Evolutionary conservation across 2,113 vertebrate species (phyloP).

Genomic region (Malurus alboscapulatus): DNA sequence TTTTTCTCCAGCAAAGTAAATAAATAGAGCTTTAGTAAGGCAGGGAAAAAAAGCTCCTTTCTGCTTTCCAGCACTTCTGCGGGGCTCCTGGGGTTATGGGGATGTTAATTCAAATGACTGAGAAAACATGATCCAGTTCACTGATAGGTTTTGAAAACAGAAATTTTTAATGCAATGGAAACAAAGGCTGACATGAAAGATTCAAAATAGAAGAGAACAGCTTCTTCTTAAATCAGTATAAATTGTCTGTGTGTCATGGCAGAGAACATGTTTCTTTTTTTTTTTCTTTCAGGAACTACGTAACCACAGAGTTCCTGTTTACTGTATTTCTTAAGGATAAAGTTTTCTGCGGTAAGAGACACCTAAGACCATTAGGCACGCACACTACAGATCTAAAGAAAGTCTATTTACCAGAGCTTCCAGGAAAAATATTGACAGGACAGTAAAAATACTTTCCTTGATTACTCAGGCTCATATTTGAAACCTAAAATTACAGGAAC

Average conservation of each 20-base stretch:
- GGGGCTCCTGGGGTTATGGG: neutral
- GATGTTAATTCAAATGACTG: constrained; percentile 16
- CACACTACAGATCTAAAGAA: constrained; percentile 74
- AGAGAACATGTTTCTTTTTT: constrained; percentile 14
- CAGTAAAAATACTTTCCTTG: constrained; percentile 85
- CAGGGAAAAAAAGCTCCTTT: neutral
- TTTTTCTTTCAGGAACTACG: constrained; percentile 63
- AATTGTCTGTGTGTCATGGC: constrained; percentile 61
- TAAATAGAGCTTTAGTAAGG: constrained; percentile 15
- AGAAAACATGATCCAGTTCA: constrained; percentile 37
- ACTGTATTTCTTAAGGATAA: constrained; percentile 76
- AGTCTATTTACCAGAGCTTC: constrained; percentile 74
- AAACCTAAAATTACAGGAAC: constrained; percentile 81
- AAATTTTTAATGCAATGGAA: constrained; percentile 19
- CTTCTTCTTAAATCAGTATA: constrained; percentile 55
- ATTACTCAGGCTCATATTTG: constrained; percentile 78
- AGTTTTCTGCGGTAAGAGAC: constrained; percentile 77
- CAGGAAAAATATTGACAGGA: constrained; percentile 86
- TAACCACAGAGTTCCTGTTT: constrained; percentile 80
- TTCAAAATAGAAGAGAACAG: constrained; percentile 23
- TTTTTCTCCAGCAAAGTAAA: constrained; percentile 50
- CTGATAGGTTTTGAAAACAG: neutral
- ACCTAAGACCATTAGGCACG: constrained; percentile 75
- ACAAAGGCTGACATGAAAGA: constrained; percentile 40
- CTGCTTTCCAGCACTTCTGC: neutral